A percentile compares a stretch with the other conserved stretches of the same genome.
phyloP scores from a whole-genome alignment of 2,113 vertebrate genomes.

The Leiothrix lutea region DNA sequence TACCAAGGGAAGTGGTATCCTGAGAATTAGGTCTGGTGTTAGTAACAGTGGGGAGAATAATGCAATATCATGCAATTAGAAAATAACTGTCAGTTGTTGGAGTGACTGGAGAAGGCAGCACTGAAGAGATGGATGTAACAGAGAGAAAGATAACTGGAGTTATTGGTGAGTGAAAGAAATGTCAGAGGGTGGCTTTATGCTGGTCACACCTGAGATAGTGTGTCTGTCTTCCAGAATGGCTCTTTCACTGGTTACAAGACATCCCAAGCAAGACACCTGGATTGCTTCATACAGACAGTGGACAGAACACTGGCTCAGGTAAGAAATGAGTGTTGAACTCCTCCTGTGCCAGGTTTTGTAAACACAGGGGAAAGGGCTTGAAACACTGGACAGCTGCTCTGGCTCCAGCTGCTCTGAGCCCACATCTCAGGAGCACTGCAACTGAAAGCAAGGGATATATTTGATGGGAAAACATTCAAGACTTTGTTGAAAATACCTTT shows the following conservation, averaged over 20 bases:
- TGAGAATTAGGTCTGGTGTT: not conserved
- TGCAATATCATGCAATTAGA: not conserved
- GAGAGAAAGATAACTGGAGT: not conserved
- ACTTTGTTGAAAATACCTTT: not conserved
- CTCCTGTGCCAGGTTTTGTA: not conserved
- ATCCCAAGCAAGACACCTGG: not conserved
- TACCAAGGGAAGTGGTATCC: not conserved
- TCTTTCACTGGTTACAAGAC: not conserved
- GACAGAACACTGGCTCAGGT: slow-evolving; percentile 14
- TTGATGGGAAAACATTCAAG: not conserved
- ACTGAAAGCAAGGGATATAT: not conserved
- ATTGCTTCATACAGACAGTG: not conserved
- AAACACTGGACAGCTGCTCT: not conserved
- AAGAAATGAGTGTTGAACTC: not conserved
- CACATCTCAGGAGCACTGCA: not conserved
- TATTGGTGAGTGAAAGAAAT: not conserved
- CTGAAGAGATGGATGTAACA: not conserved
- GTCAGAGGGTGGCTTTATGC: not conserved
- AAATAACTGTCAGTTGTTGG: not conserved
- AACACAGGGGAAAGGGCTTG: not conserved
- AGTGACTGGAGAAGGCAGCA: not conserved
- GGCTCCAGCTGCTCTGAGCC: not conserved
- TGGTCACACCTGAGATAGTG: not conserved
- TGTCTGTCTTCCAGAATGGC: not conserved
- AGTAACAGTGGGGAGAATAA: not conserved